These are phyloP conservation scores for Galeopsomyia nigrocyanea DNA, from an alignment of 2,888 invertebrate species.

Conservation along the genomic window DNA sequence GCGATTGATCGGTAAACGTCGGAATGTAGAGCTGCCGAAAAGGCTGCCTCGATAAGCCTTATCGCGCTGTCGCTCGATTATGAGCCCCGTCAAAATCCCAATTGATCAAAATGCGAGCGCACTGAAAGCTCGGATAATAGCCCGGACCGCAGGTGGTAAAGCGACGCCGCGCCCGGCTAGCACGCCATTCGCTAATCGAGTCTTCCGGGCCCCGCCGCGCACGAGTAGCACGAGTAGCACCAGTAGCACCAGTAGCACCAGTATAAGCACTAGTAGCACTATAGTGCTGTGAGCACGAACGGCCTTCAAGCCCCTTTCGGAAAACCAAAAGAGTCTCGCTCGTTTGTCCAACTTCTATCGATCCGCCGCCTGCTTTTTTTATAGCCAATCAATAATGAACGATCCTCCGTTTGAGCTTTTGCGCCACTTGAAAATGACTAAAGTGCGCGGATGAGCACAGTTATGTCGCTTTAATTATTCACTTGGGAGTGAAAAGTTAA, in stretches of 20 bases:
- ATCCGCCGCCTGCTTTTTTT: too few relatives aligned
- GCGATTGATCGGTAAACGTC: neutral
- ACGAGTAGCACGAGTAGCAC: too few relatives aligned
- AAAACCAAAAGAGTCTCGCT: too few relatives aligned
- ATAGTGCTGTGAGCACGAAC: too few relatives aligned
- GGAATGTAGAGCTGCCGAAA: neutral
- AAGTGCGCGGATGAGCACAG: neutral
- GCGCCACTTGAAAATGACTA: too few relatives aligned
- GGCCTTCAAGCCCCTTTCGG: too few relatives aligned
- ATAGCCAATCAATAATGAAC: too few relatives aligned
- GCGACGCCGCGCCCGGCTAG: slow-evolving; percentile 13
- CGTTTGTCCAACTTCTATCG: too few relatives aligned
- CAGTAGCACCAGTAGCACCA: too few relatives aligned
- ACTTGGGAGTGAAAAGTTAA: slow-evolving; percentile 31
- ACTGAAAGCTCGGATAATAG: too few relatives aligned
- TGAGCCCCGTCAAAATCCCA: neutral
- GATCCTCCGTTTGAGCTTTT: too few relatives aligned
- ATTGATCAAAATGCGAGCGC: neutral
- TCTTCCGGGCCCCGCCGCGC: slow-evolving; percentile 43
- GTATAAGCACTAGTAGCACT: too few relatives aligned
- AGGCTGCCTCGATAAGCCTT: neutral
- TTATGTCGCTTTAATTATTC: slow-evolving; percentile 34
- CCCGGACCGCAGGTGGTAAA: slow-evolving; percentile 11
- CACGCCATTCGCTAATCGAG: slow-evolving; percentile 56
- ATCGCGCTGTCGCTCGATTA: neutral